Evolutionary conservation across 2,797 vertebrate genomes (phyloP).

Genomic region (Tauraco hartlaubi): DNA sequence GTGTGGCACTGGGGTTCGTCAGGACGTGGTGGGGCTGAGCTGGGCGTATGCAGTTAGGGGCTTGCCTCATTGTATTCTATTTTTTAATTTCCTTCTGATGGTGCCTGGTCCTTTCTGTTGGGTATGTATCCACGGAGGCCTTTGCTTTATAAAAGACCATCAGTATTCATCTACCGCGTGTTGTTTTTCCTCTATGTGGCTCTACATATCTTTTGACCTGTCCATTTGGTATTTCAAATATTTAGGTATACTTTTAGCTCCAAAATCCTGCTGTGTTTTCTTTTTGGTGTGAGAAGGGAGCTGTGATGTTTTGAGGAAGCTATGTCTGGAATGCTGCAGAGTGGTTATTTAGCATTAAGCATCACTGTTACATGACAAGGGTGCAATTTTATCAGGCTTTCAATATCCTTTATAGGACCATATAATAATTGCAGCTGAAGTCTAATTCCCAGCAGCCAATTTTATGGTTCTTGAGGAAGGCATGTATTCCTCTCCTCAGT

Average conservation of each 20-base stretch:
- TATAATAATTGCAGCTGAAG: conserved; percentile 66
- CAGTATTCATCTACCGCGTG: neutral
- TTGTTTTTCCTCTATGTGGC: neutral
- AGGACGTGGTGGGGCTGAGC: neutral
- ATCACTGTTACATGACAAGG: conserved; percentile 35
- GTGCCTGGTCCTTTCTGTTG: fast-evolving
- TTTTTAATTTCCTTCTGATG: neutral
- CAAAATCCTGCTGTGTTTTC: conserved; percentile 15
- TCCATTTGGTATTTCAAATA: conserved; percentile 13
- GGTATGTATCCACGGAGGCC: neutral
- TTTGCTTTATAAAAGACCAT: neutral
- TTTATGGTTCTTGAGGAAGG: conserved; percentile 67
- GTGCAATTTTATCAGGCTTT: conserved; percentile 57
- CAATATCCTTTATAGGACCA: conserved; percentile 67
- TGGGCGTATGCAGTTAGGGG: neutral
- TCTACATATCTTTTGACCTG: conserved; percentile 18
- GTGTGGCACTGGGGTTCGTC: neutral
- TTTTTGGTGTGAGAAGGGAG: conserved; percentile 10
- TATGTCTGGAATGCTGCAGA: conserved; percentile 57
- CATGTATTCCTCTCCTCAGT: conserved; percentile 48
- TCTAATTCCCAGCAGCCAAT: conserved; percentile 67
- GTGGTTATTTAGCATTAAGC: conserved; percentile 56
- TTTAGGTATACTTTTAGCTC: conserved; percentile 42
- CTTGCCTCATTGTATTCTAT: neutral
- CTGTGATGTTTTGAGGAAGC: conserved; percentile 41